Percentiles rank a stretch among this genome's conserved stretches.
phyloP scores from a whole-genome alignment of 1,140 invertebrate genomes.

The Plectrocnemia conspersa region DNA sequence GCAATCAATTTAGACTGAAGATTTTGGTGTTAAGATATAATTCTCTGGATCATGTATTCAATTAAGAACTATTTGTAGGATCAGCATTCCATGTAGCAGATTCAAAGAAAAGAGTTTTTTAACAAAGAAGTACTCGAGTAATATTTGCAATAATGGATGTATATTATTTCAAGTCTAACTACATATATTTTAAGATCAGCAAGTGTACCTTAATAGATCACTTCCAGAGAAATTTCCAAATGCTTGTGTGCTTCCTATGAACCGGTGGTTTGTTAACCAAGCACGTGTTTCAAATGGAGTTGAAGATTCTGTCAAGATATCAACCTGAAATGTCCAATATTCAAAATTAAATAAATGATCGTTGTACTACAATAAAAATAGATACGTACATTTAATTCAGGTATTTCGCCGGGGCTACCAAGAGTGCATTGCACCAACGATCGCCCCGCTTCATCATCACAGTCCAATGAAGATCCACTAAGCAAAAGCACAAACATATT shows the following conservation, averaged over 20 bases:
- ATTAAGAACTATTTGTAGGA: too few relatives aligned
- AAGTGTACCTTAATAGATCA: slow-evolving; percentile 65
- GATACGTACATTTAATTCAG: slow-evolving; percentile 16
- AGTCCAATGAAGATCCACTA: slow-evolving; percentile 32
- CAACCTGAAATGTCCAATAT: slow-evolving; percentile 33
- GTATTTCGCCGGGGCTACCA: slow-evolving; percentile 19
- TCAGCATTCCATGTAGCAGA: neutral
- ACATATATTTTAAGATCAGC: too few relatives aligned
- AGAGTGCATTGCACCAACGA: slow-evolving; percentile 10
- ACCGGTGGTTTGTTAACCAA: slow-evolving; percentile 79
- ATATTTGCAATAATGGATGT: neutral
- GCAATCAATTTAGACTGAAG: too few relatives aligned
- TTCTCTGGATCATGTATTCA: too few relatives aligned
- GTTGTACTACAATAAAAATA: too few relatives aligned
- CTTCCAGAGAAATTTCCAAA: slow-evolving; percentile 83
- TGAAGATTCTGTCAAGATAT: slow-evolving; percentile 56
- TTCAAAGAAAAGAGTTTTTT: neutral
- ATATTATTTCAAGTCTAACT: too few relatives aligned
- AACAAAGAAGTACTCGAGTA: neutral
- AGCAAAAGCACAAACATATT: slow-evolving; percentile 10
- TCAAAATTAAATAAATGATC: neutral
- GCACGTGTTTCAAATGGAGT: slow-evolving; percentile 65
- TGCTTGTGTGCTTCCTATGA: slow-evolving; percentile 66
- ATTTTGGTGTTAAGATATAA: too few relatives aligned
- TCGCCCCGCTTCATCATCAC: slow-evolving; percentile 26